A percentile compares a stretch with the other conserved stretches of the same genome.
Conservation (phyloP, 2,888 invertebrate genomes). For the Phortica okadai region DNA sequence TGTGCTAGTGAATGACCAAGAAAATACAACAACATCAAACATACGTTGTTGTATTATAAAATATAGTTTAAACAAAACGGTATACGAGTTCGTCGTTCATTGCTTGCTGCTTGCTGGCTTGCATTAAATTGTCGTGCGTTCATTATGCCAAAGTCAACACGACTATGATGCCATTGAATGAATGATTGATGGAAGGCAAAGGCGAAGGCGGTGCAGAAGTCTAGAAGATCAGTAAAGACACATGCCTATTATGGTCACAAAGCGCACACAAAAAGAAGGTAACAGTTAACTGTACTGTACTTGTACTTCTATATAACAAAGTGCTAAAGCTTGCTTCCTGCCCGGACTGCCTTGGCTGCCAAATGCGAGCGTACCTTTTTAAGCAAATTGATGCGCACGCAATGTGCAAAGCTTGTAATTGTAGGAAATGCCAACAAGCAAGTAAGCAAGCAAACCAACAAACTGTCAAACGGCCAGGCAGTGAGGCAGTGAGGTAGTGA, state of each 20-base stretch:
- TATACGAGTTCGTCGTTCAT: neutral
- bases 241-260: conserved; percentile 44
- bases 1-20: neutral
- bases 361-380: conserved; percentile 8
- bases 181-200: conserved; percentile 34
- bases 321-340: neutral
- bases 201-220: conserved; percentile 30
- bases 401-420: neutral
- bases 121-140: conserved; percentile 36
- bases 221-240: neutral
- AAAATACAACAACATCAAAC: conserved; percentile 1
- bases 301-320: conserved; percentile 19
- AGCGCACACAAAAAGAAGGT: conserved; percentile 35
- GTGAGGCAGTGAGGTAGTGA: no score
- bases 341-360: neutral
- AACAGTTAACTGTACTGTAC: conserved; percentile 53
- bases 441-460: neutral
- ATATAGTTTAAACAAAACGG: conserved; percentile 37
- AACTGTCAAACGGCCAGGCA: no score
- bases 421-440: neutral
- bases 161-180: conserved; percentile 21
- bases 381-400: conserved; percentile 18
- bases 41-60: conserved; percentile 1
- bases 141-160: conserved; percentile 43
- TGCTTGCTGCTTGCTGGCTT: neutral